Conservation (phyloP, 1,140 invertebrate genomes). For the Apocrypta bakeri region DNA sequence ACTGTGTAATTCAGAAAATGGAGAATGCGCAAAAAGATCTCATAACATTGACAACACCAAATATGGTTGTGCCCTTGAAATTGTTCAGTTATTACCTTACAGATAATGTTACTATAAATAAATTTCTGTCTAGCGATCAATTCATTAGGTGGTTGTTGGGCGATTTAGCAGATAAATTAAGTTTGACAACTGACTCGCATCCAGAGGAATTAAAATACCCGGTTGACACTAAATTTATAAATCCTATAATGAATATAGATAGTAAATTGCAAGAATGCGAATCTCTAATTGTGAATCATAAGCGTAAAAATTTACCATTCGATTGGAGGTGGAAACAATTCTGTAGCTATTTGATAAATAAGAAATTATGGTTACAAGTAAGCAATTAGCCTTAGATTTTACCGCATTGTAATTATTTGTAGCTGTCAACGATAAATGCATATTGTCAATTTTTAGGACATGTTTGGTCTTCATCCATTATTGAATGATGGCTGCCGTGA, state of each 20-base stretch:
- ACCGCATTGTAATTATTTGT: not conserved
- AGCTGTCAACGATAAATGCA: not conserved
- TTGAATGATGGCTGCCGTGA: not conserved
- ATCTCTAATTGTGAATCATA: too few relatives aligned
- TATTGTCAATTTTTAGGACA: slow-evolving; percentile 3
- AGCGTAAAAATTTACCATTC: not conserved
- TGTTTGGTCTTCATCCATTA: not conserved
- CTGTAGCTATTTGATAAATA: not conserved
- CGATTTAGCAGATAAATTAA: not conserved
- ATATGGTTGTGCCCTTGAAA: not conserved
- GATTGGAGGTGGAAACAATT: not conserved
- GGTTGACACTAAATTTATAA: too few relatives aligned
- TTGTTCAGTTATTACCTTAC: not conserved
- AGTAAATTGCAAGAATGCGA: too few relatives aligned
- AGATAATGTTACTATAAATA: not conserved
- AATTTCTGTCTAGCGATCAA: not conserved
- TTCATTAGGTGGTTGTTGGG: slow-evolving; percentile 2
- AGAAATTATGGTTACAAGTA: not conserved
- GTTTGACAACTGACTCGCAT: too few relatives aligned
- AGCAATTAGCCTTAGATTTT: not conserved
- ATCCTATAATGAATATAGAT: too few relatives aligned
- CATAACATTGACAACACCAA: not conserved
- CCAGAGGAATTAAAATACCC: too few relatives aligned
- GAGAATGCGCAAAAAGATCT: not conserved
- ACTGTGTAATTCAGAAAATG: too few relatives aligned